Conservation (phyloP, 2,888 invertebrate genomes). For the Plusia festucae region DNA sequence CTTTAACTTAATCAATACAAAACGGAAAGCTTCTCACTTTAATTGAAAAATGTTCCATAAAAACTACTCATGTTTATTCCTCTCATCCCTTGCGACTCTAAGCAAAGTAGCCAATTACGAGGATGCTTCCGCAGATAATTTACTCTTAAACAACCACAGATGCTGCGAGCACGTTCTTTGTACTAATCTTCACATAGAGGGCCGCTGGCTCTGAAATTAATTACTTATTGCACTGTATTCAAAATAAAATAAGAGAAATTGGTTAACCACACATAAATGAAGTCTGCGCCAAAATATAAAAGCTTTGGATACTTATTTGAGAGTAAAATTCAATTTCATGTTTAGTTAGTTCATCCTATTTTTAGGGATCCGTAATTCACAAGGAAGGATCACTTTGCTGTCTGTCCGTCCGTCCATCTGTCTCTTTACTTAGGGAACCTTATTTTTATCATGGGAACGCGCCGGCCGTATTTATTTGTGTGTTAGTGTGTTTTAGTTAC, state of each 20-base stretch:
- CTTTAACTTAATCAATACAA: background rate
- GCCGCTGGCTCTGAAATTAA: slow-evolving; percentile 45
- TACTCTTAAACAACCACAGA: slow-evolving; percentile 33
- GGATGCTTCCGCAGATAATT: background rate
- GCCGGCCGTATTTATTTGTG: too few species aligned
- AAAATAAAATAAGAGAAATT: background rate
- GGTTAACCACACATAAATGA: background rate
- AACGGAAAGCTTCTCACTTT: background rate
- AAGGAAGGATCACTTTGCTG: too few species aligned
- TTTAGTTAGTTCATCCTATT: too few species aligned
- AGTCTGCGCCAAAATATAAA: background rate
- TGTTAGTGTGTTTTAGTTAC: too few species aligned
- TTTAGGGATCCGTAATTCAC: too few species aligned
- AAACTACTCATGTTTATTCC: slow-evolving; percentile 1
- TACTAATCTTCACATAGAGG: slow-evolving; percentile 50
- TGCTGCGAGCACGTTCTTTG: slow-evolving; percentile 48
- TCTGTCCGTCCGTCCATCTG: too few species aligned
- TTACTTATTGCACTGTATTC: slow-evolving; percentile 50
- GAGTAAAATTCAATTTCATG: background rate
- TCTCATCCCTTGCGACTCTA: background rate
- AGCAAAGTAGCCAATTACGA: background rate
- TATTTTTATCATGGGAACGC: too few species aligned
- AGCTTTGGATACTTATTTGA: background rate
- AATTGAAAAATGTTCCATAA: background rate
- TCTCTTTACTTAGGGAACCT: too few species aligned